Conservation (phyloP, 2,797 vertebrate genomes). For the Acridotheres tristis region DNA sequence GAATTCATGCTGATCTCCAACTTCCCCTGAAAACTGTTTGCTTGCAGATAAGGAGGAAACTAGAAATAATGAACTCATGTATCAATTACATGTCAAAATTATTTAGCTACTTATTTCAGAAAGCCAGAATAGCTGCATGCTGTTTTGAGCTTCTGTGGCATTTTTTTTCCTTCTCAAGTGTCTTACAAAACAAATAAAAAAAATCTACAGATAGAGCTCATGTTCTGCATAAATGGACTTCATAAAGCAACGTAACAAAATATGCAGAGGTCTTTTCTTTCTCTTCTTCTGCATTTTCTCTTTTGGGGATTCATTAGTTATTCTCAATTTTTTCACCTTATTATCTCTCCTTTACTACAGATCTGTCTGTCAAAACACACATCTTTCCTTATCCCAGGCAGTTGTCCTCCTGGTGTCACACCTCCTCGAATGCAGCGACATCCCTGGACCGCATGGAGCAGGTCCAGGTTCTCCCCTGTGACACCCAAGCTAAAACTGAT, state of each 20-base stretch:
- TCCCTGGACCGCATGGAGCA: not conserved
- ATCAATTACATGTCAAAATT: conserved; percentile 21
- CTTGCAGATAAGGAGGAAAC: conserved; percentile 46
- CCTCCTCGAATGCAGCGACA: not conserved
- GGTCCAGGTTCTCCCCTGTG: not conserved
- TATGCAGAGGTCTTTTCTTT: not conserved
- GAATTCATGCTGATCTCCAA: conserved; percentile 20
- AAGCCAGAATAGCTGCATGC: not conserved
- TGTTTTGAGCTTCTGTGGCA: not conserved
- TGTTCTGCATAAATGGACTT: rapidly evolving
- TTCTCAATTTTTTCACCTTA: not conserved
- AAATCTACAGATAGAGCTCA: not conserved
- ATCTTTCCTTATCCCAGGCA: not conserved
- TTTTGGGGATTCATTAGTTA: not conserved
- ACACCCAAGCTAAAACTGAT: not conserved
- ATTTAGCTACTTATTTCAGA: not conserved
- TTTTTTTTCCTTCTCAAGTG: not conserved
- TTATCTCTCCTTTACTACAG: not conserved
- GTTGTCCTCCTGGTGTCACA: not conserved
- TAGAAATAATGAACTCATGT: conserved; percentile 30
- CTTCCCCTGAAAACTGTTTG: conserved; percentile 28
- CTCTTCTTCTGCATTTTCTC: not conserved
- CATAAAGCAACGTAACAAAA: not conserved
- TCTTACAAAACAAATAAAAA: not conserved
- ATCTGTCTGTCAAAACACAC: not conserved